Base-by-base conservation (phyloP, 1,140 invertebrate genomes). In the Phymastichus coffea region DNA sequence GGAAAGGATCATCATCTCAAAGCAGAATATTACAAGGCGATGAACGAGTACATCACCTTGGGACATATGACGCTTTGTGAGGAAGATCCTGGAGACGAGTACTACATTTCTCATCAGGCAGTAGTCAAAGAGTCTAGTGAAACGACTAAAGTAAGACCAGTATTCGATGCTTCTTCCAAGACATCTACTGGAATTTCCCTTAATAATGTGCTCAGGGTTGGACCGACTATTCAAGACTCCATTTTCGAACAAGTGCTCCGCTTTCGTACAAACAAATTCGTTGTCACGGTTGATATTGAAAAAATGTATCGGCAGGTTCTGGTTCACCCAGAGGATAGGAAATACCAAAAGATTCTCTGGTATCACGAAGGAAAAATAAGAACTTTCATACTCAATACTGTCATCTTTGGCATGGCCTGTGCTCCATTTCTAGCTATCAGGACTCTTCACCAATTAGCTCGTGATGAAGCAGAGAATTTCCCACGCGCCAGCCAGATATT, bases 391-490 rank as follows among this genome's bases (percentile, higher is more conserved):
- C 53, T 73, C 19, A 69, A 63, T 19, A 73, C 64, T 8, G 65
- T 67, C 2, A 74, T 69, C 3, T 75, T 71, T 46, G 74, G 74
- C 68, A 69, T 79, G 64, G 71, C 74, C 69, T 72, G 66, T 71
- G 74, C 69, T 58, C 62, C 57, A 1, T 60, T 43, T 30, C 33
- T 73, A 10, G 71, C 75, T 1, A 59, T 71, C 8, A 57, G 71
- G 17, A 63, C 41, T 3, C 41, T 77, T 8, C 54, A 61, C 25
- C 66, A 77, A 61, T 48, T 77, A 9, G 69, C 59, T 1, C 15
- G 38, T 10, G 66, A 74, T 33, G 52, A 71, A 46, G 57, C 26
- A 15, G n/a, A 25, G 12, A 38, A 57, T 12, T 57, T 37, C 61
- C 73, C 70, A 7, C 40, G 2, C 10, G 48, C 23, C 12, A 59